Conservation (phyloP, 2,888 invertebrate genomes). For the Erebia ligea region DNA sequence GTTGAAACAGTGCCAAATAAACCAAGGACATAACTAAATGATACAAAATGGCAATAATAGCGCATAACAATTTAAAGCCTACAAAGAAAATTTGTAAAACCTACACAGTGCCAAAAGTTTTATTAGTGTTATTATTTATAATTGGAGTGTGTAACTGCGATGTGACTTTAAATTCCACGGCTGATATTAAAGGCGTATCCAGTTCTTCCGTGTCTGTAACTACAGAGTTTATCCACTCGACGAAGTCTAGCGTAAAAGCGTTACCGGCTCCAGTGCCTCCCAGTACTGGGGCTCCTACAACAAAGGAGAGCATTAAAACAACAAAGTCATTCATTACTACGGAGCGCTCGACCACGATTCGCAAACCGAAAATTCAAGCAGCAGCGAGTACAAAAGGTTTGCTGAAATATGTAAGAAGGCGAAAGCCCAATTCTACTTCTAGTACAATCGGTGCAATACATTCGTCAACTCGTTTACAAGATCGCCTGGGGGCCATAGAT, state of each 20-base stretch:
- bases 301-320: conserved; percentile 68
- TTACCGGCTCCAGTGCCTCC: conserved; percentile 60
- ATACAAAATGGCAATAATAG: conserved; percentile 35
- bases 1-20: conserved; percentile 50
- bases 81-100: conserved; percentile 26
- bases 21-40: conserved; percentile 37
- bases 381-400: conserved; percentile 66
- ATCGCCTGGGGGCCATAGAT: conserved; percentile 85
- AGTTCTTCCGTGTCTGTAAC: conserved; percentile 55
- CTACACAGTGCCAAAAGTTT: conserved; percentile 52
- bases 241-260: conserved; percentile 55
- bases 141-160: conserved; percentile 56
- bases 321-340: conserved; percentile 65
- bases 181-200: conserved; percentile 58
- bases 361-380: conserved; percentile 63
- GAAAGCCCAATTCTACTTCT: conserved; percentile 71
- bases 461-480: conserved; percentile 82
- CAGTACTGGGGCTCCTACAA: conserved; percentile 61
- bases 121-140: conserved; percentile 63
- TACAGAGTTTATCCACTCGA: conserved; percentile 54
- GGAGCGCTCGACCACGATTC: conserved; percentile 59
- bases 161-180: conserved; percentile 50
- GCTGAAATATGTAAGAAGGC: conserved; percentile 73
- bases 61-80: conserved; percentile 28
- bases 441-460: conserved; percentile 60